Percentiles rank a stretch among this genome's conserved stretches.
These are phyloP conservation scores for Geococcyx californianus DNA, from an alignment of 2,113 vertebrate species.

Conservation along the genomic window DNA sequence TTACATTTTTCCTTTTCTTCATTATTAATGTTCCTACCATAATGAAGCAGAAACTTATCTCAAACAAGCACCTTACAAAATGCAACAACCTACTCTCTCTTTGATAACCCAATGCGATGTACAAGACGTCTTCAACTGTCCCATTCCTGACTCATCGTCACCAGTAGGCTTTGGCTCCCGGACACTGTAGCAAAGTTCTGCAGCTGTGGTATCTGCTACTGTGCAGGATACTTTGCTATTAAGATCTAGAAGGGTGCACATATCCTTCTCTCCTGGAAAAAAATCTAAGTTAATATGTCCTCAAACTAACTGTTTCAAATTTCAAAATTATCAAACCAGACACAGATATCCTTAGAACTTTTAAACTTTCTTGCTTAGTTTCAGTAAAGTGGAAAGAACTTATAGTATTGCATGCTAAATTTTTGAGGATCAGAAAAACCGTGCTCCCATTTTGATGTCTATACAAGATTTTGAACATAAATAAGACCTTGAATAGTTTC, in stretches of 20 bases:
- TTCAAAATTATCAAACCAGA: not conserved
- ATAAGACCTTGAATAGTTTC: not conserved
- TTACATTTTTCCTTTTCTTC: not conserved
- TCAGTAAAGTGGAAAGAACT: not conserved
- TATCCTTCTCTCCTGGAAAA: not conserved
- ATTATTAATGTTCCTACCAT: not conserved
- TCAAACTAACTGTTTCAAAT: not conserved
- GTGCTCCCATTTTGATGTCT: not conserved
- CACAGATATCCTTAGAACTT: not conserved
- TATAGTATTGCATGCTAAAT: not conserved
- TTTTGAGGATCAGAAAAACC: not conserved
- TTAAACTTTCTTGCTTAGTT: not conserved
- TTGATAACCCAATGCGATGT: not conserved
- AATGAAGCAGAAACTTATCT: not conserved
- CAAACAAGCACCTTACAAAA: not conserved
- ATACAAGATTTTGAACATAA: not conserved
- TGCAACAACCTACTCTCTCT: not conserved
- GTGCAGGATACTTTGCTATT: not conserved
- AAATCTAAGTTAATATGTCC: not conserved
- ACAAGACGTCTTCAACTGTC: not conserved
- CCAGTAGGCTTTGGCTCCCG: not conserved
- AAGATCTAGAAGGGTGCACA: not conserved
- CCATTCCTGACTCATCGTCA: not conserved
- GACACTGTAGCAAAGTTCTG: not conserved
- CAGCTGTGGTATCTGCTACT: not conserved